Percentiles rank a stretch among this genome's conserved stretches.
phyloP scores from a whole-genome alignment of 2,888 invertebrate species.

The Pyralis farinalis region DNA sequence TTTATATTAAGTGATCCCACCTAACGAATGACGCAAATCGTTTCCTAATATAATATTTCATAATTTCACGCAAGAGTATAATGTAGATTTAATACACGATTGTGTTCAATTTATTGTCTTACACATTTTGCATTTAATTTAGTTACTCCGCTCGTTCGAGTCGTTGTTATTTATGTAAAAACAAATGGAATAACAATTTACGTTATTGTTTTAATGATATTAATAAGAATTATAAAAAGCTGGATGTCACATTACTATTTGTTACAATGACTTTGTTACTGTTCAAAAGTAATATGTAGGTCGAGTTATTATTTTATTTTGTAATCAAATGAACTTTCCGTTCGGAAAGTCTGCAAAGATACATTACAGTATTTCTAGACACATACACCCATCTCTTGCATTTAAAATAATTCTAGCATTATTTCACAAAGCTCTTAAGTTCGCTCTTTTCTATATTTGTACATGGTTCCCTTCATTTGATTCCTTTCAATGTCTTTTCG shows the following conservation, averaged over 20 bases:
- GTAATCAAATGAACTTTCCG: conserved; percentile 22
- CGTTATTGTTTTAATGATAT: conserved; percentile 46
- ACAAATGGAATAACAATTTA: conserved; percentile 35
- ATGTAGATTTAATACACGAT: conserved; percentile 34
- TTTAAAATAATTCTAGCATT: conserved; percentile 32
- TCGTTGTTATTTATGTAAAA: conserved; percentile 39
- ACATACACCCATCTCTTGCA: conserved; percentile 35
- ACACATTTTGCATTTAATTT: conserved; percentile 50
- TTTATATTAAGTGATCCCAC: conserved; percentile 53
- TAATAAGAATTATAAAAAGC: conserved; percentile 43
- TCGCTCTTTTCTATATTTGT: conserved; percentile 1
- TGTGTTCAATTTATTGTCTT: conserved; percentile 49
- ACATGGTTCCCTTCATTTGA: background rate
- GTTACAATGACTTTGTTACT: conserved; percentile 37
- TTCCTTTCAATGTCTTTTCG: conserved; percentile 7
- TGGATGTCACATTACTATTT: conserved; percentile 43
- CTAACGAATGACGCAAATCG: conserved; percentile 43
- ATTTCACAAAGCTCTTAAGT: conserved; percentile 9
- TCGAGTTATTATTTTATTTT: conserved; percentile 34
- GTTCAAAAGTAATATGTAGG: conserved; percentile 37
- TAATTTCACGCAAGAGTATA: conserved; percentile 33
- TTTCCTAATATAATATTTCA: conserved; percentile 34
- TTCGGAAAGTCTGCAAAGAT: conserved; percentile 34
- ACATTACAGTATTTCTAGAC: conserved; percentile 48
- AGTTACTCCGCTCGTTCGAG: conserved; percentile 30